A percentile compares a stretch with the other conserved stretches of the same genome.
Conservation (phyloP, 2,113 vertebrate genomes). For the Natator depressus region DNA sequence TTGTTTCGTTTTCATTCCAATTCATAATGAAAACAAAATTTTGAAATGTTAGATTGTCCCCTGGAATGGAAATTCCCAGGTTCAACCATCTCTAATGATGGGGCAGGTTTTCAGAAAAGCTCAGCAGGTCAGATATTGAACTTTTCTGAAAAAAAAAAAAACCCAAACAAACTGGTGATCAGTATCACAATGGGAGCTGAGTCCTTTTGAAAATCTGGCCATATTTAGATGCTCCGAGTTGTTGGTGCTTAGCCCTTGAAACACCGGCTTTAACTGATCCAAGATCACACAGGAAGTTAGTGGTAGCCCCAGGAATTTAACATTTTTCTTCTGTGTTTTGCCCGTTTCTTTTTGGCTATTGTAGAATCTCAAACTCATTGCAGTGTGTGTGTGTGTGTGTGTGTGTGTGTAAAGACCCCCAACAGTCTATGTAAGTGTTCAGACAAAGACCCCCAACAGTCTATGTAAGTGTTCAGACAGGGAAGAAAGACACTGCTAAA, state of each 20-base stretch:
- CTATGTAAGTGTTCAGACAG: not conserved
- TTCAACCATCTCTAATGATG: not conserved
- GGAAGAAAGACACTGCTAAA: not conserved
- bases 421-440: not conserved
- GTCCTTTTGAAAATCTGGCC: not conserved
- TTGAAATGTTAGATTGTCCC: not conserved
- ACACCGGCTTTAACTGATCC: not conserved
- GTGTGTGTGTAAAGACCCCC: not conserved
- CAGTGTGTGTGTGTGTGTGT: accelerated
- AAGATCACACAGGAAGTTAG: not conserved
- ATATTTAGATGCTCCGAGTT: not conserved
- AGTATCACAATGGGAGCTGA: not conserved
- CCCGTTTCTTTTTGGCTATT: not conserved
- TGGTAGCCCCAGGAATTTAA: not conserved
- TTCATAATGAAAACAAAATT: not conserved
- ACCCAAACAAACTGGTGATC: not conserved
- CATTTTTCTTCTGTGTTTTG: not conserved
- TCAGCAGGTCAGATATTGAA: not conserved
- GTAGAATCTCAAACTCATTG: not conserved
- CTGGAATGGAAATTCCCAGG: not conserved
- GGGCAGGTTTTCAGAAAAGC: not conserved
- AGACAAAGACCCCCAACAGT: not conserved
- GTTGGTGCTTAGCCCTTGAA: not conserved
- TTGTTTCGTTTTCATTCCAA: not conserved
- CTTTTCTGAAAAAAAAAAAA: not conserved